These are phyloP conservation scores for Lacerta viridis DNA, from an alignment of 2,797 vertebrate species.

Conservation along the genomic window DNA sequence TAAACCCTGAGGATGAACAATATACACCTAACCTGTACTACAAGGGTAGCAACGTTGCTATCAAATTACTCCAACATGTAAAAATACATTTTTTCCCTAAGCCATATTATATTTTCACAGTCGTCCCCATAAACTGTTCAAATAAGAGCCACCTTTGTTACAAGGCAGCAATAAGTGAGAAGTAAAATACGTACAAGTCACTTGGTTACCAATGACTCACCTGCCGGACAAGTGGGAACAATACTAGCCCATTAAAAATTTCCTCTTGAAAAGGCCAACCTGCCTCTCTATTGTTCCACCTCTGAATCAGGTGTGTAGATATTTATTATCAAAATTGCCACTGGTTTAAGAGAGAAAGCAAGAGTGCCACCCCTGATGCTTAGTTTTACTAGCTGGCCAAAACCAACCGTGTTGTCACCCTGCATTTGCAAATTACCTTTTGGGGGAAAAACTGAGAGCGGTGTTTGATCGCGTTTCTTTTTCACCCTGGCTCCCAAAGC, in stretches of 20 bases:
- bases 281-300: background rate
- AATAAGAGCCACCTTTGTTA: background rate
- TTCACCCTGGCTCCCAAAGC: background rate
- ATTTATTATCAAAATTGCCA: conserved; percentile 31
- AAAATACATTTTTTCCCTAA: background rate
- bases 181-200: background rate
- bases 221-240: conserved; percentile 6
- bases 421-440: conserved; percentile 63
- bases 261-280: background rate
- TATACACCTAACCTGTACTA: background rate
- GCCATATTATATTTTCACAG: background rate
- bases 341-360: conserved; percentile 56
- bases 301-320: background rate
- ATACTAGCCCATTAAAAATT: background rate
- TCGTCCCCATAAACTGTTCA: background rate
- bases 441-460: conserved; percentile 42
- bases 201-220: background rate
- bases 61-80: background rate
- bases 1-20: background rate
- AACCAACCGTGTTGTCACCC: conserved; percentile 30
- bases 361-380: conserved; percentile 55
- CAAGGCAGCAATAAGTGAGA: background rate
- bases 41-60: background rate
- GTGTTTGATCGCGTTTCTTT: background rate
- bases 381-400: conserved; percentile 57